Percentiles rank a stretch among this genome's conserved stretches.
Evolutionary conservation across 2,113 vertebrate genomes (phyloP).

Genomic region (Meriones unguiculatus): DNA sequence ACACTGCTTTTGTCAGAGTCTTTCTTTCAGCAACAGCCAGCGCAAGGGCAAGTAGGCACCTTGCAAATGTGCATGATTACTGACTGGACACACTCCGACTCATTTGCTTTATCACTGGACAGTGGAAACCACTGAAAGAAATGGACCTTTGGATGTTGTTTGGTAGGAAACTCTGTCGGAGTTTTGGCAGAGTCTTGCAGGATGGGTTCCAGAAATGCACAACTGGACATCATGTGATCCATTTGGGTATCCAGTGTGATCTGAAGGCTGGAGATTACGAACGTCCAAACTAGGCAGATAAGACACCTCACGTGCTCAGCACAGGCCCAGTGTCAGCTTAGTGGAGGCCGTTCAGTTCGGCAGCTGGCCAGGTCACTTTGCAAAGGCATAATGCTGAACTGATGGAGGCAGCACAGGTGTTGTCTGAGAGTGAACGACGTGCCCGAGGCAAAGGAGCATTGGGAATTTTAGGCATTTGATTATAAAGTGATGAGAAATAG

Average conservation of each 20-base stretch:
- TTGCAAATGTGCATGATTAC: accelerated
- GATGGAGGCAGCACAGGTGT: accelerated
- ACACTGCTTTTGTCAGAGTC: neutral
- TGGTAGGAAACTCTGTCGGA: neutral
- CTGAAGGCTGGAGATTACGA: neutral
- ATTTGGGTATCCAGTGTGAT: accelerated
- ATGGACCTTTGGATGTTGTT: neutral
- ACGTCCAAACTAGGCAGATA: neutral
- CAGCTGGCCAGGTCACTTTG: neutral
- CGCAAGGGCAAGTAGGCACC: neutral
- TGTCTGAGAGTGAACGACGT: neutral
- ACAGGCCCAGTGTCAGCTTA: neutral
- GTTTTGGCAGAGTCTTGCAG: neutral
- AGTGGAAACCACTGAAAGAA: neutral
- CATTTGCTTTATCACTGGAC: neutral
- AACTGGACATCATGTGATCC: neutral
- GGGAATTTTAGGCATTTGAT: no score
- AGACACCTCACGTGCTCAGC: neutral
- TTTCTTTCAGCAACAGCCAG: neutral
- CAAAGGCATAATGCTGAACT: neutral
- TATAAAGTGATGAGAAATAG: neutral
- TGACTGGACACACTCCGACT: neutral
- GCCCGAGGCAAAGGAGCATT: neutral
- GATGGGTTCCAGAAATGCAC: neutral
- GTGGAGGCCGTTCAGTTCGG: neutral